Evolutionary conservation across 1,140 invertebrate genomes (phyloP).

Genomic region (Paraescarpia echinospica): DNA sequence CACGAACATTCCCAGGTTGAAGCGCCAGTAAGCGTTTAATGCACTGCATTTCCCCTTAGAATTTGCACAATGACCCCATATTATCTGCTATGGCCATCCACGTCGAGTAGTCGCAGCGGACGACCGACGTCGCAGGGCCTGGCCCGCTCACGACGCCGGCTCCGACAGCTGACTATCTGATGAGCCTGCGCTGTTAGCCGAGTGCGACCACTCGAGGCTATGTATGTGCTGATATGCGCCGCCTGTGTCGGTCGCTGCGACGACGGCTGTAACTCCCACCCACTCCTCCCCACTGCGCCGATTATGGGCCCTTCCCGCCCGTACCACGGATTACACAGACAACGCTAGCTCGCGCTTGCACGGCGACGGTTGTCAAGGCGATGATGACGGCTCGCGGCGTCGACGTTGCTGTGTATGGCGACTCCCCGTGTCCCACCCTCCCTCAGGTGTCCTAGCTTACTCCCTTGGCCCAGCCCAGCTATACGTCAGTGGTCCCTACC

Average conservation of each 20-base stretch:
- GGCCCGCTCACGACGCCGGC: neutral
- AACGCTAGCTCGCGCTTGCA: neutral
- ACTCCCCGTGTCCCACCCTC: neutral
- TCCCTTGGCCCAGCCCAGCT: slow-evolving; percentile 2
- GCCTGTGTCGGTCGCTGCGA: neutral
- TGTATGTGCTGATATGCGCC: neutral
- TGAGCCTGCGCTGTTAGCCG: neutral
- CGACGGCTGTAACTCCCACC: neutral
- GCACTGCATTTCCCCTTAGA: neutral
- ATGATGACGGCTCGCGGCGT: neutral
- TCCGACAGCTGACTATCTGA: neutral
- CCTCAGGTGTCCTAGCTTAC: slow-evolving; percentile 3
- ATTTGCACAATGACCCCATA: neutral
- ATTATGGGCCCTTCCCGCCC: neutral
- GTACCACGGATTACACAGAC: neutral
- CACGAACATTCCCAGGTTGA: neutral
- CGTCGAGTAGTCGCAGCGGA: neutral
- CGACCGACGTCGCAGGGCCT: neutral
- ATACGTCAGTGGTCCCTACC: slow-evolving; percentile 3
- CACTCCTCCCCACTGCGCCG: neutral
- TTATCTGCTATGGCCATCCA: neutral
- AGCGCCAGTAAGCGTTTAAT: neutral
- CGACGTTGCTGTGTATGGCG: slow-evolving; percentile 3
- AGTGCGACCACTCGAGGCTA: neutral
- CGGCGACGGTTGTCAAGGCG: neutral